Conservation (phyloP, 2,113 vertebrate species). For the Coptodon bakossiorum region DNA sequence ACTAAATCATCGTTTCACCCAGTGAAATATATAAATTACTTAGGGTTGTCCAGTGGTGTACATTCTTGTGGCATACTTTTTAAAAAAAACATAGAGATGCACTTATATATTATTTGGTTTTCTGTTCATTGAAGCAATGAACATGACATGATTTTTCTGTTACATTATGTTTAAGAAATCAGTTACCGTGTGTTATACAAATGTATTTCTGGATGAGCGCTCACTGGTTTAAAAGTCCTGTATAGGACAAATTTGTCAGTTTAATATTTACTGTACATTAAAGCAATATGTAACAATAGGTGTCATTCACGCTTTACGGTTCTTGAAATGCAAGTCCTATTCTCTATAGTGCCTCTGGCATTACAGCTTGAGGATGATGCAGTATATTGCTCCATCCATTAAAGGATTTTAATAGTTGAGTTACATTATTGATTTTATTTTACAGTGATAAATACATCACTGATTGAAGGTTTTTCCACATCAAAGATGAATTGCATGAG, state of each 20-base stretch:
- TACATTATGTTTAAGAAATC: background rate
- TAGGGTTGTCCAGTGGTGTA: slow-evolving; percentile 18
- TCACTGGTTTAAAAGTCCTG: background rate
- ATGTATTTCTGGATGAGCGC: background rate
- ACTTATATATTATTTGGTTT: background rate
- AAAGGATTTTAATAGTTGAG: slow-evolving; percentile 74
- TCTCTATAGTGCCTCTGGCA: slow-evolving; percentile 42
- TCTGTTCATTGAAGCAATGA: background rate
- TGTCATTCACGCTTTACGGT: slow-evolving; percentile 56
- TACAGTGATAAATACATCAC: slow-evolving; percentile 75
- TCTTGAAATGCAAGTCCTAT: slow-evolving; percentile 38
- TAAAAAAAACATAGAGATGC: background rate
- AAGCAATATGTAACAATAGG: slow-evolving; percentile 40
- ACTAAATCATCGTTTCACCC: slow-evolving; percentile 52
- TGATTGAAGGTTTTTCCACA: slow-evolving; percentile 70
- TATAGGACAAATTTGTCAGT: background rate
- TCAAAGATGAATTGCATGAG: slow-evolving; percentile 65
- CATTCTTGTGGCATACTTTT: background rate
- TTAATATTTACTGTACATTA: background rate
- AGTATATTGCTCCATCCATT: slow-evolving; percentile 74
- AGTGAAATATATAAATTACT: slow-evolving; percentile 26
- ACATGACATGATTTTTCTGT: background rate
- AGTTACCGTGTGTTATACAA: background rate
- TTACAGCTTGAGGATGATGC: slow-evolving; percentile 68
- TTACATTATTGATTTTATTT: slow-evolving; percentile 75